Evolutionary conservation across 2,888 invertebrate species (phyloP).

Genomic region (Cerceris rybyensis): DNA sequence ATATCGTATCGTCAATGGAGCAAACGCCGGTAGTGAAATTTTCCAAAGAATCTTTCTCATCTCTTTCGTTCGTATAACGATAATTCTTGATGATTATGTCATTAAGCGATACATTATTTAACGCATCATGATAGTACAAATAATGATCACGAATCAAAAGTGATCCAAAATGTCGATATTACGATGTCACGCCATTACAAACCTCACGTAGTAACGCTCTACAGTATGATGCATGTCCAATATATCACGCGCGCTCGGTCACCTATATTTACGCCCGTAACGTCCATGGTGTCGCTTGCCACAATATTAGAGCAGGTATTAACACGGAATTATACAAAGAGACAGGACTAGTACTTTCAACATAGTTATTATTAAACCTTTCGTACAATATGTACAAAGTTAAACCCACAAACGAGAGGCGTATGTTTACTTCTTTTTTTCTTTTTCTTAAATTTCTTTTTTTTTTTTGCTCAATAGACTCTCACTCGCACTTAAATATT

Average conservation of each 20-base stretch:
- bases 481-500: slow-evolving; percentile 81
- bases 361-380: slow-evolving; percentile 78
- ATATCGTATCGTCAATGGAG: too few relatives aligned
- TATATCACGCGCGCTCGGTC: slow-evolving; percentile 18
- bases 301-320: slow-evolving; percentile 56
- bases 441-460: slow-evolving; percentile 52
- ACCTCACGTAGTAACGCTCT: neutral
- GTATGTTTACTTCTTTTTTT: slow-evolving; percentile 56
- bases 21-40: too few relatives aligned
- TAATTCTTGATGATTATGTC: too few relatives aligned
- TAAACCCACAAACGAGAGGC: slow-evolving; percentile 81
- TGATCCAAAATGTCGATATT: neutral
- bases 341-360: slow-evolving; percentile 81
- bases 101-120: too few relatives aligned
- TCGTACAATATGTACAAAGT: slow-evolving; percentile 80
- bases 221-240: slow-evolving; percentile 1
- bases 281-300: slow-evolving; percentile 40
- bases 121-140: too few relatives aligned
- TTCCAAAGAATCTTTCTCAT: too few relatives aligned
- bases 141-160: too few relatives aligned
- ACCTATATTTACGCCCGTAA: slow-evolving; percentile 3
- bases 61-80: too few relatives aligned
- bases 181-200: slow-evolving; percentile 1
- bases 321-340: slow-evolving; percentile 78
- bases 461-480: slow-evolving; percentile 74